phyloP scores from a whole-genome alignment of 1,140 invertebrate genomes.

The Ditylenchus dipsaci region DNA sequence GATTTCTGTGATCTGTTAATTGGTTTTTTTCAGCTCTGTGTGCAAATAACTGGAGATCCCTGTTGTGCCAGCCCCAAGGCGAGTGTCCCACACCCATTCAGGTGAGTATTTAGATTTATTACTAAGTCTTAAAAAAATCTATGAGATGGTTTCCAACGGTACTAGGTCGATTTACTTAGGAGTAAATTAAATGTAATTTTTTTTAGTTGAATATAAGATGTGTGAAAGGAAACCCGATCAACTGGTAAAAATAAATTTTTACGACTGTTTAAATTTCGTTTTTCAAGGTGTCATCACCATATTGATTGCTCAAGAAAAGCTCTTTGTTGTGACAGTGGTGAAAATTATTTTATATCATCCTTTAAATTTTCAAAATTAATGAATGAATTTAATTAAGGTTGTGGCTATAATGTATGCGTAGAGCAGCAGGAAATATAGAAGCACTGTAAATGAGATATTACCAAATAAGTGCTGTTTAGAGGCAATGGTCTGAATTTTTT shows the following conservation, averaged over 20 bases:
- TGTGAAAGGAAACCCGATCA: slow-evolving; percentile 7
- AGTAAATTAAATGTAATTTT: not conserved
- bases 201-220: not conserved
- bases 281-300: slow-evolving; percentile 19
- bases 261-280: no score
- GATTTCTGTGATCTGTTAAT: no score
- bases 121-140: no score
- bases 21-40: slow-evolving; percentile 15
- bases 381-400: not conserved
- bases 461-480: not conserved
- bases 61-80: slow-evolving; percentile 9
- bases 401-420: slow-evolving; percentile 20
- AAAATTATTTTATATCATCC: no score
- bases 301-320: slow-evolving; percentile 5
- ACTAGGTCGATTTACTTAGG: not conserved
- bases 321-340: slow-evolving; percentile 17
- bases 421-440: slow-evolving; percentile 14
- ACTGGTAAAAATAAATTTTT: no score
- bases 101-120: no score
- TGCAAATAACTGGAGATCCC: slow-evolving; percentile 11
- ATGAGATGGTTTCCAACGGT: no score
- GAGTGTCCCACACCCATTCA: slow-evolving; percentile 15
- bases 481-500: no score
- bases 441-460: slow-evolving; percentile 61
- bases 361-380: no score